Evolutionary conservation across 2,888 invertebrate genomes (phyloP), one percentile per base, ranked within the genome.

Genomic region (Spodoptera picta): DNA sequence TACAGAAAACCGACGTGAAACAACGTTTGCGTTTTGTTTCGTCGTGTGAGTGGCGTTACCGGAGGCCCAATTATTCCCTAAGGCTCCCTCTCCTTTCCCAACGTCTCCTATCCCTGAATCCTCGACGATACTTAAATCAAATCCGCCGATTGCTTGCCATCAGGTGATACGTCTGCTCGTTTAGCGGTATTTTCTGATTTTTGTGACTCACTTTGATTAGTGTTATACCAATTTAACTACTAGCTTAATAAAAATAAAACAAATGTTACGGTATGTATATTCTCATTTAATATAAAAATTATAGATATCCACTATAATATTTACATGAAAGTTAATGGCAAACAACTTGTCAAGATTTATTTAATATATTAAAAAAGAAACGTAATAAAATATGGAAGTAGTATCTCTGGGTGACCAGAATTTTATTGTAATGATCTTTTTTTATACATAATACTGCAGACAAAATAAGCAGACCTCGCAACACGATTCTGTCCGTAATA

Each of bases 211-310:
- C 19, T 19, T 19, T 19, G 19, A 19, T 19, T 19, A 19, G 19
- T 19, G 19, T 19, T 78, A 86, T 55, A 84, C 79, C 74, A 73
- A 69, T 19, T 19, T 19, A 19, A 19, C 19, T 19, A 2, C 19
- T 19, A 19, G 19, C 19, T 19, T 19, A 19, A 19, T 19, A 19
- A 68, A 77, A 27, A 58, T 52, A 59, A 70, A 79, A 84, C 36
- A 36, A 36, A 36, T 2, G 9, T 88, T 89, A 87, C 78, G 86
- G 80, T 87, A 90, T 90, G 87, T 90, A 90, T 90, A 90, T 88
- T 90, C 90, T 92, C 90, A 90, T 92, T 93, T 93, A 92, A 91
- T 92, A 93, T 92, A 93, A 94, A 90, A 93, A 91, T 92, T 93
- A 92, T 93, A 90, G 89, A 90, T 91, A 92, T 90, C 83, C 86